phyloP scores from a whole-genome alignment of 2,888 invertebrate species.

The Apamea monoglypha region DNA sequence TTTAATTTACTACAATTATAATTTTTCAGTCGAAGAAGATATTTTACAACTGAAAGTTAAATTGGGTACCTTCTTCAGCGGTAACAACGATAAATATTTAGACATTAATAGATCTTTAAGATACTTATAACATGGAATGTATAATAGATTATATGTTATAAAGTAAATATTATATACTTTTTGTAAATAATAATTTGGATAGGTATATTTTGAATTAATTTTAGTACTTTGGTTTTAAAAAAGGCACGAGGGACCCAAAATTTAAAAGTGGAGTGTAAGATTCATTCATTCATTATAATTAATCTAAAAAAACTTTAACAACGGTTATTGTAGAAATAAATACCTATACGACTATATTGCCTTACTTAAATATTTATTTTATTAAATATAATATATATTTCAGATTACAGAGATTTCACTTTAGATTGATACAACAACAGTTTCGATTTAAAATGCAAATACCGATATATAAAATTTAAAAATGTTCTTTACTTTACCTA shows the following conservation, averaged over 20 bases:
- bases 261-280: constrained; percentile 52
- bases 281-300: constrained; percentile 56
- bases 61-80: constrained; percentile 47
- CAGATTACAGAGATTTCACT: constrained; percentile 37
- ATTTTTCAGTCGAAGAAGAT: constrained; percentile 56
- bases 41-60: constrained; percentile 52
- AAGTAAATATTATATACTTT: constrained; percentile 59
- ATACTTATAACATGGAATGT: constrained; percentile 73
- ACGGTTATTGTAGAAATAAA: constrained; percentile 60
- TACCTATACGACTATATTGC: constrained; percentile 56
- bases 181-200: constrained; percentile 61
- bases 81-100: constrained; percentile 66
- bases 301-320: constrained; percentile 60
- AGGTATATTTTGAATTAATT: constrained; percentile 64
- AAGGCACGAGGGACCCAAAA: constrained; percentile 81
- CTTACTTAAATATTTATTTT: constrained; percentile 54
- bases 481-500: constrained; percentile 27
- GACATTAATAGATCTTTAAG: constrained; percentile 63
- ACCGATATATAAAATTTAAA: constrained; percentile 24
- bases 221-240: constrained; percentile 74
- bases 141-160: constrained; percentile 64
- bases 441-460: constrained; percentile 40
- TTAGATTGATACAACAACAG: constrained; percentile 44
- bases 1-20: constrained; percentile 41
- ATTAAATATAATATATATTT: constrained; percentile 44